Conservation (phyloP, 2,113 vertebrate species). For the Nibea albiflora region DNA sequence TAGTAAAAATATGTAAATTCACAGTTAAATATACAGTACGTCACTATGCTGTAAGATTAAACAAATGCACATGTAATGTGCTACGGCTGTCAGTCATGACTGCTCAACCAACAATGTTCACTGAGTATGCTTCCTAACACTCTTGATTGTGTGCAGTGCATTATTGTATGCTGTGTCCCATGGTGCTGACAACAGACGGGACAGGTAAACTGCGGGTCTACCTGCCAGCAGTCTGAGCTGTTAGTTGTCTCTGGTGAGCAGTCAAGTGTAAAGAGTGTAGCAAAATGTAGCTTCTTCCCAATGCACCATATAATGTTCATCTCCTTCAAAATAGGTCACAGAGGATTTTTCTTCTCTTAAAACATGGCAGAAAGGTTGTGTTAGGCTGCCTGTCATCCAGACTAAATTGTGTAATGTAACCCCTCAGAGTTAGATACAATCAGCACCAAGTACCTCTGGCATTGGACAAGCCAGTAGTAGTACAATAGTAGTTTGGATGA, state of each 20-base stretch:
- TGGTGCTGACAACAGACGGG: neutral
- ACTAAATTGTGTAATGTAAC: neutral
- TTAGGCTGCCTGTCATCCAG: neutral
- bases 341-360: neutral
- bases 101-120: neutral
- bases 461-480: neutral
- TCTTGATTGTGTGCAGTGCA: neutral
- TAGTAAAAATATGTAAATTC: neutral
- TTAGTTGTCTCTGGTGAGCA: neutral
- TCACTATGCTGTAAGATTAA: neutral
- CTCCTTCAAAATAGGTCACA: slow-evolving; percentile 9
- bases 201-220: neutral
- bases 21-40: neutral
- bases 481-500: neutral
- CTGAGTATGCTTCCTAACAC: neutral
- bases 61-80: neutral
- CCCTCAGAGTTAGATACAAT: neutral
- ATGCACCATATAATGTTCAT: slow-evolving; percentile 1
- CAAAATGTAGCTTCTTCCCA: neutral
- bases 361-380: neutral
- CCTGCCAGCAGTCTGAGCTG: slow-evolving; percentile 5
- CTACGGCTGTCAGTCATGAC: too few relatives aligned
- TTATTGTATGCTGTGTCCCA: neutral
- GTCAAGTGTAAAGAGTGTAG: slow-evolving; percentile 1
- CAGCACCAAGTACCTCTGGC: neutral